A percentile compares a stretch with the other conserved stretches of the same genome.
Conservation (phyloP, 2,797 vertebrate species). For the Onychomys leucogaster region DNA sequence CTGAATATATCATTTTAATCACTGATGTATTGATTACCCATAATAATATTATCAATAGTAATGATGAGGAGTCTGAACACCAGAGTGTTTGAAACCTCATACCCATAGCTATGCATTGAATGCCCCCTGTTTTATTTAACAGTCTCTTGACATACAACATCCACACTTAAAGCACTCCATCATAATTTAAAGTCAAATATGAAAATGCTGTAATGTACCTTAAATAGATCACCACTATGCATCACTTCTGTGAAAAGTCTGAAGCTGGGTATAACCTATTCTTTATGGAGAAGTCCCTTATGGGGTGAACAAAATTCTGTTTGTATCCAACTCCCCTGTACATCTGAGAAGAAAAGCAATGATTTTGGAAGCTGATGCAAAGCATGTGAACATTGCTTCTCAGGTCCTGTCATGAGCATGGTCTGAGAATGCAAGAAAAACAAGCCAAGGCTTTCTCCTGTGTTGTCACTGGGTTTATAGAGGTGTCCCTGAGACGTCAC, state of each 20-base stretch:
- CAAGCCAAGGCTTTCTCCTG: neutral
- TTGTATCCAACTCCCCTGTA: neutral
- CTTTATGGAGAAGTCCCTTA: neutral
- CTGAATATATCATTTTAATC: neutral
- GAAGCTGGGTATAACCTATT: neutral
- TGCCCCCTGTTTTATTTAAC: neutral
- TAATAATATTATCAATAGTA: neutral
- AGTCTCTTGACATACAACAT: neutral
- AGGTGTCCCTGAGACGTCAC: neutral
- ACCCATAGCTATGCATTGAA: neutral
- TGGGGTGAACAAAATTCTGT: too few species aligned
- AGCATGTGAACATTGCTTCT: neutral
- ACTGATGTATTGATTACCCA: neutral
- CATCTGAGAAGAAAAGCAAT: too few species aligned
- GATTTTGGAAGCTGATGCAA: neutral
- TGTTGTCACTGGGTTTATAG: neutral
- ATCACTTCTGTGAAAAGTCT: neutral
- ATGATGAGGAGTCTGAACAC: neutral
- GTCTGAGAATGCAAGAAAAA: neutral
- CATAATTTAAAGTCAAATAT: neutral
- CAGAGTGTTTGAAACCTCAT: neutral
- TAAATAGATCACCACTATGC: neutral
- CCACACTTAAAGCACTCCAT: neutral
- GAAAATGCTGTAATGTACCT: neutral
- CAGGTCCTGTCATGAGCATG: neutral